Evolutionary conservation across 2,888 invertebrate species (phyloP).

Genomic region (Hydropsyche betteni): DNA sequence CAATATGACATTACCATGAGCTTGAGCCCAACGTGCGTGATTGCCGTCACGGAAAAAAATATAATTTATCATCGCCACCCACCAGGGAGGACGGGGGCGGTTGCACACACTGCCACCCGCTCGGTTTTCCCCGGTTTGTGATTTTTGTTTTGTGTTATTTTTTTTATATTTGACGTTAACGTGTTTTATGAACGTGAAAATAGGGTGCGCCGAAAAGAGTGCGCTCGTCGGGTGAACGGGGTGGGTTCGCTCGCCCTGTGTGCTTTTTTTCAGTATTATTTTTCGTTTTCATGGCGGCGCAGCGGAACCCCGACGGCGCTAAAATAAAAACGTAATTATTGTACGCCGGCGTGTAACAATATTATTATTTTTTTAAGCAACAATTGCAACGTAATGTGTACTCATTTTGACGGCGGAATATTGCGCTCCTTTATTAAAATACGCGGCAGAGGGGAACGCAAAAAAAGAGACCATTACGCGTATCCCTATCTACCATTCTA

Average conservation of each 20-base stretch:
- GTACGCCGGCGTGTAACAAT: conserved; percentile 38
- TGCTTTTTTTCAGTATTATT: conserved; percentile 37
- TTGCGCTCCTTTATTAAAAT: conserved; percentile 28
- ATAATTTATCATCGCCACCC: conserved; percentile 49
- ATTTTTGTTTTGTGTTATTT: conserved; percentile 50
- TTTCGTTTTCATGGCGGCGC: conserved; percentile 29
- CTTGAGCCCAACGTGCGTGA: conserved; percentile 47
- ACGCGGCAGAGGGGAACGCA: not conserved
- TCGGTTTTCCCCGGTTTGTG: conserved; percentile 38
- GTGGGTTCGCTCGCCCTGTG: not conserved
- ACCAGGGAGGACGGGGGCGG: not conserved
- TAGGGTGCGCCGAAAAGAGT: conserved; percentile 45
- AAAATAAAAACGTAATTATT: conserved; percentile 43
- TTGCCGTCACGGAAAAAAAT: conserved; percentile 46
- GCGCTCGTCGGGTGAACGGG: not conserved
- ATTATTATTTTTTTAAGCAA: conserved; percentile 21
- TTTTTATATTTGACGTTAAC: conserved; percentile 50
- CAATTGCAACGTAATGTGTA: conserved; percentile 21
- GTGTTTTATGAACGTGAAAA: conserved; percentile 50
- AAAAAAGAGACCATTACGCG: too few species aligned
- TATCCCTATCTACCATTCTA: too few species aligned
- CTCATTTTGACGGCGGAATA: conserved; percentile 9
- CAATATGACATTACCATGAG: conserved; percentile 43
- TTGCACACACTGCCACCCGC: too few species aligned
- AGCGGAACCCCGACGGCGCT: conserved; percentile 18